Percentiles rank a stretch among this genome's conserved stretches.
Evolutionary conservation across 2,113 vertebrate species (phyloP).

Genomic region (Pseudonaja textilis): DNA sequence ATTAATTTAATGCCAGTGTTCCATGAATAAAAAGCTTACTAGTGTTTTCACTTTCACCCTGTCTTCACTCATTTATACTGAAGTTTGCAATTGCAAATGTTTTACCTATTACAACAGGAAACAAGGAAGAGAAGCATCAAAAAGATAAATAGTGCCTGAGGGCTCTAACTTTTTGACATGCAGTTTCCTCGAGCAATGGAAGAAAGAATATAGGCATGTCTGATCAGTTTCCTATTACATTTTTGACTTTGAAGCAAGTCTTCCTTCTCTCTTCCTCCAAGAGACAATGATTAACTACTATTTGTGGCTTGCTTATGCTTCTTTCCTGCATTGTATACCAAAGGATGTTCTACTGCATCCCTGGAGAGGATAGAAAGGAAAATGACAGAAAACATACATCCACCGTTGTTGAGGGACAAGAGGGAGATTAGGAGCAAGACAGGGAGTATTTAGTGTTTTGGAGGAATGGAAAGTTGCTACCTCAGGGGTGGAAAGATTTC

Average conservation of each 20-base stretch:
- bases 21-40: background rate
- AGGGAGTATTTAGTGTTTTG: background rate
- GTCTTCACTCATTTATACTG: background rate
- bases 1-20: background rate
- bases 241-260: background rate
- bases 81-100: constrained; percentile 8
- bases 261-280: background rate
- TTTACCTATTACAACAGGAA: background rate
- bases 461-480: background rate
- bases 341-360: background rate
- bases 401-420: background rate
- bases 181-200: background rate
- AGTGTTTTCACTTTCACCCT: background rate
- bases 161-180: constrained; percentile 19
- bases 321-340: background rate
- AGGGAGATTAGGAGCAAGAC: background rate
- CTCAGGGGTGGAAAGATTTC: background rate
- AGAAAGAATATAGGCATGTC: background rate
- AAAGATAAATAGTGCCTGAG: background rate
- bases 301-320: background rate
- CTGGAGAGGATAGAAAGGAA: background rate
- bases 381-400: background rate
- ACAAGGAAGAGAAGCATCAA: background rate
- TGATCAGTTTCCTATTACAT: background rate
- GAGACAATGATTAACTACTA: background rate